Conservation (phyloP, 2,888 invertebrate species). For the Melipona beecheii region DNA sequence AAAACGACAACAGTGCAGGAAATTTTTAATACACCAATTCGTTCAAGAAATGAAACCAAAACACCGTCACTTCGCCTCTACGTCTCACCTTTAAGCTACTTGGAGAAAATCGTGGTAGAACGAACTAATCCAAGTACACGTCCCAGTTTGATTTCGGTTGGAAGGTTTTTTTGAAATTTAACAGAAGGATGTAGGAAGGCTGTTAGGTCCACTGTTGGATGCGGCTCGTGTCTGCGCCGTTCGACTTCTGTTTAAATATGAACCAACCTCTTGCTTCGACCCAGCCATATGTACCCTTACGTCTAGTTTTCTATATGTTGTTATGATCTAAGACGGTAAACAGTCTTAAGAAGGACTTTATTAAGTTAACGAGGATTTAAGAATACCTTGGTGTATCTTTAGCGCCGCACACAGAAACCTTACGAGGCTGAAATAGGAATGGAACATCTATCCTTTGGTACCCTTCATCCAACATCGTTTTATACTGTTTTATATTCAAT, state of each 20-base stretch:
- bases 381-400: slow-evolving; percentile 81
- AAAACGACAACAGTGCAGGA: background rate
- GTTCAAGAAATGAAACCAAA: background rate
- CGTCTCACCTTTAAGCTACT: slow-evolving; percentile 71
- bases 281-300: slow-evolving; percentile 77
- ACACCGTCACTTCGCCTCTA: background rate
- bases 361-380: slow-evolving; percentile 82
- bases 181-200: slow-evolving; percentile 70
- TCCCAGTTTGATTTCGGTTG: slow-evolving; percentile 39
- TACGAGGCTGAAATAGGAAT: slow-evolving; percentile 75
- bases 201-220: slow-evolving; percentile 78
- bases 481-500: background rate
- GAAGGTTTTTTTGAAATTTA: slow-evolving; percentile 70
- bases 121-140: slow-evolving; percentile 80
- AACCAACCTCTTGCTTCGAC: slow-evolving; percentile 62
- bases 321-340: slow-evolving; percentile 79
- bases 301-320: slow-evolving; percentile 66
- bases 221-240: slow-evolving; percentile 76
- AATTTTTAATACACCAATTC: background rate
- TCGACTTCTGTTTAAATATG: slow-evolving; percentile 78
- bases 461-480: slow-evolving; percentile 14
- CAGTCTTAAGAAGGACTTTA: slow-evolving; percentile 82
- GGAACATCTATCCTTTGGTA: slow-evolving; percentile 57
- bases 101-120: slow-evolving; percentile 80
- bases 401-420: slow-evolving; percentile 79